Conservation (phyloP, 2,888 invertebrate species). For the Eupithecia centaureata region DNA sequence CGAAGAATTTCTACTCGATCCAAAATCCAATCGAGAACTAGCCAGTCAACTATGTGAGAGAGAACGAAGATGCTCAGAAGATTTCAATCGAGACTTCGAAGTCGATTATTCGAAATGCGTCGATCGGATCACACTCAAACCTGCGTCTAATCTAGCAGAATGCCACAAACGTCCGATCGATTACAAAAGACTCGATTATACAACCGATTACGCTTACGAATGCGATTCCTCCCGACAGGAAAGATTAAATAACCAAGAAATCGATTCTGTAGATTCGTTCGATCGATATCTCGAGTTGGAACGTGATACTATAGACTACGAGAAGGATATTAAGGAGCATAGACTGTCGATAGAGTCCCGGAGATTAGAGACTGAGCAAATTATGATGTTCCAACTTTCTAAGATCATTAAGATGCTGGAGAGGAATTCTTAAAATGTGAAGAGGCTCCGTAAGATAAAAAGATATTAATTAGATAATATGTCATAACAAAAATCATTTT, state of each 20-base stretch:
- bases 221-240: slow-evolving; percentile 26
- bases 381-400: slow-evolving; percentile 61
- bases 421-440: slow-evolving; percentile 58
- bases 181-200: slow-evolving; percentile 22
- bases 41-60: neutral
- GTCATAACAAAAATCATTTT: no score
- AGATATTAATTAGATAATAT: no score
- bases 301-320: slow-evolving; percentile 43
- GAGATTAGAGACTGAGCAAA: slow-evolving; percentile 54
- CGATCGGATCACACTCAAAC: slow-evolving; percentile 18
- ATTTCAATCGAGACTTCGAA: neutral
- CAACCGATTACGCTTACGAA: slow-evolving; percentile 25
- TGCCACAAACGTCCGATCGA: slow-evolving; percentile 22
- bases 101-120: slow-evolving; percentile 14
- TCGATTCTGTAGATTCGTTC: slow-evolving; percentile 36
- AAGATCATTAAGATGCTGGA: slow-evolving; percentile 68
- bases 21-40: neutral
- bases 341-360: slow-evolving; percentile 46
- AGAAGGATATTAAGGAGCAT: slow-evolving; percentile 44
- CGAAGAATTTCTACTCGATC: neutral
- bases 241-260: slow-evolving; percentile 28
- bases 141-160: slow-evolving; percentile 3
- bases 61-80: neutral
- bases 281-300: slow-evolving; percentile 45
- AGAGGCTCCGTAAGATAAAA: no score